These are phyloP conservation scores for Etheostoma perlongum DNA, from an alignment of 2,797 vertebrate species.

Conservation along the genomic window DNA sequence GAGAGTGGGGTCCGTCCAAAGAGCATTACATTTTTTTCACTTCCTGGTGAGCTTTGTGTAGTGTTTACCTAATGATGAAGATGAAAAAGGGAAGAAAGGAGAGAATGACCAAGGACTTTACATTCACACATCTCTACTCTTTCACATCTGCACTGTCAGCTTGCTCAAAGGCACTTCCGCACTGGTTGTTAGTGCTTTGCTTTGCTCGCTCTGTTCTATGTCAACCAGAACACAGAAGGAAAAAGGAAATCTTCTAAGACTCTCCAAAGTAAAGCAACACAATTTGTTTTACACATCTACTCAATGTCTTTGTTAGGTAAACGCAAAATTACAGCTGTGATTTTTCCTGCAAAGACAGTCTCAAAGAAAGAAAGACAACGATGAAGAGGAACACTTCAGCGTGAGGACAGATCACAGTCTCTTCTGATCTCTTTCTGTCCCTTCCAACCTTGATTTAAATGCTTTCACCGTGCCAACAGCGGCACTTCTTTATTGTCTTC, in stretches of 20 bases:
- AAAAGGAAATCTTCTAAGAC: background rate
- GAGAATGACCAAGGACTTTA: conserved; percentile 16
- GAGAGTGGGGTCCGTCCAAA: conserved; percentile 5
- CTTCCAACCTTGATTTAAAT: conserved; percentile 40
- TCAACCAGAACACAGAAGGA: background rate
- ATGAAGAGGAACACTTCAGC: conserved; percentile 10
- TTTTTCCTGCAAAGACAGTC: background rate
- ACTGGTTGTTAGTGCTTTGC: background rate
- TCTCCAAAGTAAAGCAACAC: background rate
- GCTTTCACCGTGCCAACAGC: conserved; percentile 39
- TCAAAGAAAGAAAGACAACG: background rate
- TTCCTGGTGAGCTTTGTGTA: conserved; percentile 30
- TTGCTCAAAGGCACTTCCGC: background rate
- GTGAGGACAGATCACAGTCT: conserved; percentile 37
- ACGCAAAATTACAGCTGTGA: background rate
- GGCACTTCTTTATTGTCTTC: conserved; percentile 38
- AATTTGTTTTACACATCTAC: background rate
- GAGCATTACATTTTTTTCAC: conserved; percentile 39
- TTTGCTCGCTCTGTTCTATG: background rate
- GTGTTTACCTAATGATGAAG: conserved; percentile 27
- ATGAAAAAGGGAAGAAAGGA: conserved; percentile 6
- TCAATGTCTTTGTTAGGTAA: background rate
- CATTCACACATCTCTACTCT: background rate
- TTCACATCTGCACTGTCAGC: background rate
- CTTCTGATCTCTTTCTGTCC: conserved; percentile 45